Evolutionary conservation across 2,797 vertebrate species (phyloP).

Genomic region (Trichosurus vulpecula): DNA sequence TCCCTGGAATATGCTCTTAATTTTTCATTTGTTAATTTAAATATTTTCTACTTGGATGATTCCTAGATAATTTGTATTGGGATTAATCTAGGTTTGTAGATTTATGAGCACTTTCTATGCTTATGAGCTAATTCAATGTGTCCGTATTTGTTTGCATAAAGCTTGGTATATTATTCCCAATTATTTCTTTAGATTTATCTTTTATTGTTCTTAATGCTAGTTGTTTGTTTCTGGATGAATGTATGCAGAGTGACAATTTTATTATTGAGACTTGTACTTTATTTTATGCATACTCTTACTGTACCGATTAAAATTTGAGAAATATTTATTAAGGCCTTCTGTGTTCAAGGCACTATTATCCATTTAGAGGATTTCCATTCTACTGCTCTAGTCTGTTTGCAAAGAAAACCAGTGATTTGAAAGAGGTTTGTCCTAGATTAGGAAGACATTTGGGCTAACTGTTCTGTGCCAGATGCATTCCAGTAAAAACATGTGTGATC

Average conservation of each 20-base stretch:
- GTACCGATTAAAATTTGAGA: background rate
- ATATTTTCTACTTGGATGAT: background rate
- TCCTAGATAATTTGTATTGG: background rate
- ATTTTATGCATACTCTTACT: background rate
- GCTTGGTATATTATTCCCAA: background rate
- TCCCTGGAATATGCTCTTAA: background rate
- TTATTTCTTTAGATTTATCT: conserved; percentile 25
- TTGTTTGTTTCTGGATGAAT: background rate
- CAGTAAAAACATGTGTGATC: background rate
- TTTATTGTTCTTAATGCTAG: conserved; percentile 5
- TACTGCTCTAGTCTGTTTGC: background rate
- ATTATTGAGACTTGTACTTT: background rate
- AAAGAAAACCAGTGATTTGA: background rate
- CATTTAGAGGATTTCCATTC: background rate
- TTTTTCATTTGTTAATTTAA: conserved; percentile 36
- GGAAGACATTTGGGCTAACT: conserved; percentile 31
- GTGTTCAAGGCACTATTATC: fast-evolving
- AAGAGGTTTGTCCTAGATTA: conserved; percentile 42
- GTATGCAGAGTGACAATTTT: background rate
- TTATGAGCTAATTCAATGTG: background rate
- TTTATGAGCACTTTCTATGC: background rate
- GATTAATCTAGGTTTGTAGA: background rate
- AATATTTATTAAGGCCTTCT: background rate
- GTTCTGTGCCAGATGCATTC: conserved; percentile 25
- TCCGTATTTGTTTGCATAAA: background rate